Evolutionary conservation across 2,888 invertebrate species (phyloP), one percentile per base, ranked within the genome.

Genomic region (Ceraclea dissimilis): DNA sequence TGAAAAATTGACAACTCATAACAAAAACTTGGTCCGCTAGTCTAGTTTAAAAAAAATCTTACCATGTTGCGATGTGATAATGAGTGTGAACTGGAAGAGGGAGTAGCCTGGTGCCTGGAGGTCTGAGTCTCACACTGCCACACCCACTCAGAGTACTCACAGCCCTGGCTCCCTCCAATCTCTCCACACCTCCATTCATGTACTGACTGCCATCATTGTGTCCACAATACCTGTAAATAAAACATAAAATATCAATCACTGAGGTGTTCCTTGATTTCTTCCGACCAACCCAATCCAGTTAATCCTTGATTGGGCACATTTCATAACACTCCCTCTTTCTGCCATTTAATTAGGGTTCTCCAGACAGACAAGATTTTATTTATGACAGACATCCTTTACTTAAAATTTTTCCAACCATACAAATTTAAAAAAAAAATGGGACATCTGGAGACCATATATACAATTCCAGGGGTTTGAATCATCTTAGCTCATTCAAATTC

Each of bases 191-290:
- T 75, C 52, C 75, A 18, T 75, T 71, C 33, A 84, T 76, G 65
- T 83, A 82, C 64, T 83, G 81, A 57, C 80, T 80, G 0, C 90
- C 90, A 67, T 82, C 83, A 1, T 88, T 89, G 74, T 90, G 90
- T 0, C 90, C 90, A 68, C 82, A 83, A 69, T 88, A 90, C 50
- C 87, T 87, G 67, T 0, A 64, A 39, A 13, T 6, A n/a, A n/a
- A n/a, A n/a, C n/a, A n/a, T n/a, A n/a, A n/a, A n/a, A n/a, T n/a
- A n/a, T n/a, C n/a, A n/a, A n/a, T n/a, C 17, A 53, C 19, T 11
- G 19, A n/a, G n/a, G 2, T 31, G 10, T 16, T 43, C 18, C 6
- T 4, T 43, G 16, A 43, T 43, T 1, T 43, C 8, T 8, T 6
- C 16, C 6, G 18, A 43, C 18, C 5, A 6, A 10, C 6, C 18